Evolutionary conservation across 1,140 invertebrate genomes (phyloP), one percentile per base, ranked within the genome.

Genomic region (Himalopsyche phryganea): DNA sequence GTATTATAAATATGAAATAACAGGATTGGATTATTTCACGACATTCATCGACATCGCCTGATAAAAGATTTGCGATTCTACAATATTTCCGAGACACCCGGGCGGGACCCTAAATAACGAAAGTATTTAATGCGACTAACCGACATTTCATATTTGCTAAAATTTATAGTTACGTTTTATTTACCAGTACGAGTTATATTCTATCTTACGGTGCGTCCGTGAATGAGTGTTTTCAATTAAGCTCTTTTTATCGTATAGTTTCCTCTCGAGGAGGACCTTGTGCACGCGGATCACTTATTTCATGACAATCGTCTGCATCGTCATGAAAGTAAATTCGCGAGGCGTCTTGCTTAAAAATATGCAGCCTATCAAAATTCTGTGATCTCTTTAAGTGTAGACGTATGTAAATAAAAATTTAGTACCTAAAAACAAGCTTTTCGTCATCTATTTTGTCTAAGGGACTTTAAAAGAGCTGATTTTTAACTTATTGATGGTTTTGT

Each of bases 161-260:
- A 33, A 13, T 18, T 53, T 53, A 28, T 13, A 28, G 23, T 28
- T 28, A 28, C 9, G 23, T 28, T 35, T 53, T 18, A 45, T 44
- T 50, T 55, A 38, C 52, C 52, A 55, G 52, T 55, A 47, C 52
- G 17, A 48, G 35, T 14, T 46, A 33, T 53, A 45, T 13, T 33
- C 51, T 53, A 52, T 45, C 10, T 15, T 45, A 45, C 13, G 45
- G 52, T 55, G 52, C 52, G 38, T 55, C 35, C 9, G 52, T 48
- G 52, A 55, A 55, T 55, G 52, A 55, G 52, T 47, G 44, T 32
- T 44, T 53, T 18, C 46, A 55, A 23, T 55, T 18, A 46, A 55
- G 46, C 42, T 33, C 47, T 44, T 36, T 47, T 55, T 55, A 55
- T 48, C 32, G 45, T 47, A 55, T 55, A 46, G 33, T 14, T 38